These are phyloP conservation scores for Lissonota sp. DNA, from an alignment of 2,888 invertebrate genomes.

Conservation along the genomic window DNA sequence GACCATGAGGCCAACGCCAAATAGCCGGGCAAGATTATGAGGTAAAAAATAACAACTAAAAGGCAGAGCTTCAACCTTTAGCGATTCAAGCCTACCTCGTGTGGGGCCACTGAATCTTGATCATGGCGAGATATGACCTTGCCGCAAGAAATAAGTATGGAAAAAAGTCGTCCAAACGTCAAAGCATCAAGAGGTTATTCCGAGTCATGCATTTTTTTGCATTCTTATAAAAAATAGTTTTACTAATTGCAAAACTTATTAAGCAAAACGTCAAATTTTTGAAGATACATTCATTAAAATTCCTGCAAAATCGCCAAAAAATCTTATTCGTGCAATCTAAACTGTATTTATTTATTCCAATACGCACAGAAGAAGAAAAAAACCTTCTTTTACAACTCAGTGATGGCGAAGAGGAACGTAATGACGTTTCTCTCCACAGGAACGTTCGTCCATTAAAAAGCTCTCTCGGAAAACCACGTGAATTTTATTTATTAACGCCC, in stretches of 20 bases:
- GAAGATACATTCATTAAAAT: not conserved
- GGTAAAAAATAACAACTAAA: not conserved
- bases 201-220: not conserved
- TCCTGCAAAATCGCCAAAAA: not conserved
- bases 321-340: not conserved
- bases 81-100: not conserved
- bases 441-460: slow-evolving; percentile 13
- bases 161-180: not conserved
- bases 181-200: not conserved
- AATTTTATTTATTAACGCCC: slow-evolving; percentile 37
- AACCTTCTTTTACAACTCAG: not conserved
- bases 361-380: not conserved
- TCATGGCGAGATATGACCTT: not conserved
- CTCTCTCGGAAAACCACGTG: not conserved
- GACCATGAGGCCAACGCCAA: not conserved
- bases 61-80: not conserved
- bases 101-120: not conserved
- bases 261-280: not conserved
- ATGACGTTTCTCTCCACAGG: not conserved
- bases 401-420: not conserved
- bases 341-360: not conserved
- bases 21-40: not conserved
- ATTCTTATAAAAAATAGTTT: not conserved
- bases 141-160: not conserved
- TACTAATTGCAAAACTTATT: not conserved